Base-by-base conservation (phyloP, 2,888 invertebrate genomes). In the Tenthredo scrophulariae region DNA sequence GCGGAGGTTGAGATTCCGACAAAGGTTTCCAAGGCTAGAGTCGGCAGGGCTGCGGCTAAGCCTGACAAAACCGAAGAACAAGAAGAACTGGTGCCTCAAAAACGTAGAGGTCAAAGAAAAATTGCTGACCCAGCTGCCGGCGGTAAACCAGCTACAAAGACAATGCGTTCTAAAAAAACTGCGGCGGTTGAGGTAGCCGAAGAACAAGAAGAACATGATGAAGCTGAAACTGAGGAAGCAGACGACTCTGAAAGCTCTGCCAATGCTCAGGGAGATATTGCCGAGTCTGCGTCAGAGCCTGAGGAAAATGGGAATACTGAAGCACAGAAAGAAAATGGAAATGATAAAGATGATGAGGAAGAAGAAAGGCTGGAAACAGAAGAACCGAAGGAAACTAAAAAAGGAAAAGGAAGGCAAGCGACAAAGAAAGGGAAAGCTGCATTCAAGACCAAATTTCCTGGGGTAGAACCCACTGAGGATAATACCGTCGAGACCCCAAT, bases 301-400 rank as follows among this genome's bases (percentile, higher is more conserved):
- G 82, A 86, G 33, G 86, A 70, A 58, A 10, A 84, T 2, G 86
- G 85, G 6, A 82, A 67, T 40, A 37, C 54, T 9, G 40, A 65
- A 13, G 80, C 33, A 3, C 22, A 29, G 7, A 18, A 82, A 70
- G 85, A 85, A 40, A 80, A 85, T 26, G 85, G 85, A 33, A 67
- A 40, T 67, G 15, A 15, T 13, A 77, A 77, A 43, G 18, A 43
- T 43, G 86, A 84, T 72, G 86, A 86, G 84, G 85, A 85, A 62
- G 50, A 79, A 58, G 83, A 84, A 84, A 86, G 84, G 85, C 86
- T 84, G 67, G 3, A 15, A 22, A n/a, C 26, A 37, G 84, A 74
- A 7, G 84, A 72, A 46, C 65, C 67, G 29, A 85, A 84, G 65
- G 70, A 40, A n/a, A 70, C 58, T 7, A 86, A 86, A 67, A 85